Base-by-base conservation (phyloP, 2,888 invertebrate species). In the Creontiades dilutus region DNA sequence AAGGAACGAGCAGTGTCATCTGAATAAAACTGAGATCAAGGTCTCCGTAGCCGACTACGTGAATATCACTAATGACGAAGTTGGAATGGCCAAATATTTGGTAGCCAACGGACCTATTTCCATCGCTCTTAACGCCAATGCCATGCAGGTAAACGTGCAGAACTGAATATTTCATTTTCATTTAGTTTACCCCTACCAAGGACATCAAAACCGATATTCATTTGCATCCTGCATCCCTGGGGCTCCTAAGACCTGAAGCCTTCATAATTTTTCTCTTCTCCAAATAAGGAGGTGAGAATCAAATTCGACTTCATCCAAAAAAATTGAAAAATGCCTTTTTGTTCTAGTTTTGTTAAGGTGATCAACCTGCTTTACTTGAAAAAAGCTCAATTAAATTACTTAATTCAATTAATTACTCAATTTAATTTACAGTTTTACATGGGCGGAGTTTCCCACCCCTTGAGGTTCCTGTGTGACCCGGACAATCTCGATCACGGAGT, bases 91-190 rank as follows among this genome's bases (percentile, higher is more conserved):
- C 27, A 96, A 97, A 92, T 99, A 98, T 98, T 94, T 99, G 37
- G 95, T 96, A 16, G 93, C 95, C 91, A 97, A 98, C 93, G 99
- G 99, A 86, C 99, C 99, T 0, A 98, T 99, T 92, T 97, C 98
- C 47, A 98, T 99, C 92, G 99, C 97, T 92, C 97, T 99, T 92
- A 99, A 99, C 93, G 99, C 99, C 0, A 97, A 98, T 93, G 98
- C 97, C 0, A 98, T 99, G 98, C 95, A 95, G 94, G 94, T 94
- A 76, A 89, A 7, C 86, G 11, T 14, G 52, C 52, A 13, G 7
- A 7, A 52, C 52, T 37, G 11, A 7, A 7, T 52, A 52, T 52
- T 52, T 52, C 52, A 52, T 16, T 14, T 52, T 52, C 11, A 14
- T 7, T 52, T 52, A 2, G 11, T 13, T 52, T 52, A 4, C 7